Evolutionary conservation across 92 coral and sea anemone genomes (phyloP), one percentile per base, ranked within the genome.

Genomic region (Diadumene lineata): DNA sequence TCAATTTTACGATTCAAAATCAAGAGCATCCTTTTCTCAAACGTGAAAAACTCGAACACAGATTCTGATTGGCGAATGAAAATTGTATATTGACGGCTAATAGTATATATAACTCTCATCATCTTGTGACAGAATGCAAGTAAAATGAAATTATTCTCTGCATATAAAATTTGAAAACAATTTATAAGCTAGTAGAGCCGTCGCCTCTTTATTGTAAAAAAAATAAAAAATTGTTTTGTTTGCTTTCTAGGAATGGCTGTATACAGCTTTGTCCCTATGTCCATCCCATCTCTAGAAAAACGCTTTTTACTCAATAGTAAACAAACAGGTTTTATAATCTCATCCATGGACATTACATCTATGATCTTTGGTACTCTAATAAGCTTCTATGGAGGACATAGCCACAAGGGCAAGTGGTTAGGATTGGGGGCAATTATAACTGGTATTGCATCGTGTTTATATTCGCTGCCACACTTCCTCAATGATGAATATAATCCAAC

Each of bases 341-440:
- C 82, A 34, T 38, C 82, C 10, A 58, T 48, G 70, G 82, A 78
- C 51, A 68, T 78, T 27, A 78, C 82, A 11, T 57, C 68, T 0
- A 56, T 78, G 72, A 68, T 78, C 29, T 43, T 68, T 56, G 76
- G 72, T 1, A 60, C 64, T 6, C 31, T 78, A 15, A 63, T 58
- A 13, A 78, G 82, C 21, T 78, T 78, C 69, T 78, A 66, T 56
- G 82, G 75, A 16, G 65, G 82, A 1, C 72, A 78, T 23, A 60
- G 69, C 34, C 82, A 68, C 27, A 78, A 78, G 60, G 72, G 75
- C 75, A 78, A 78, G 31, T 78, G 82, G 82, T 43, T 78, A 34
- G 82, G 82, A 0, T 56, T 57, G 18, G 82, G 82, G 1, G 82
- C 75, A 11, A 67, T 78, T 17, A 31, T 78, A 9, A 67, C 82